Base-by-base conservation (phyloP, 2,888 invertebrate species). In the Drosophila rubida region DNA sequence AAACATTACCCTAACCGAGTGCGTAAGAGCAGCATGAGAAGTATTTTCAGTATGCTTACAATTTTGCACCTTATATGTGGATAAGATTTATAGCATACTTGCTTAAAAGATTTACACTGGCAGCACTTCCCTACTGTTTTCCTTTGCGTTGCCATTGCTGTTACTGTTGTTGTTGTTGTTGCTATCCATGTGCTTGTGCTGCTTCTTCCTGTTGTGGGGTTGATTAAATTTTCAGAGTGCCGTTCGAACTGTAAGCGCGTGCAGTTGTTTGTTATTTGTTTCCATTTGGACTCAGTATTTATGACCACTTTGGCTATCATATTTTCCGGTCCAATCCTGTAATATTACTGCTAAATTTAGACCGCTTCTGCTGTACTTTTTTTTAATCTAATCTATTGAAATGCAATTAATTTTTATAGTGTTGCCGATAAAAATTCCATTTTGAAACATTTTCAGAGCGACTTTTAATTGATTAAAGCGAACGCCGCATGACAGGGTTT, bases 11-110 rank as follows among this genome's bases (percentile, higher is more conserved):
- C 68, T 60, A 69, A 53, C 59, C 80, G 75, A 67, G 65, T 83
- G 74, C 86, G 80, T 80, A 39, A 23, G 50, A 50, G 39, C 23
- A 19, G 41, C 39, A 67, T 71, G 63, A 41, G 72, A 69, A 75
- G 70, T 70, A 83, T 77, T 67, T 77, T 62, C 60, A 66, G 60
- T 68, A 65, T 69, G 63, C 69, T 74, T 55, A 69, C 71, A 83
- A 80, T 85, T 78, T 82, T 70, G 62, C 87, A 87, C 87, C 76
- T 87, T 67, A 66, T 67, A 77, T 62, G 58, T 22, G 59, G 53
- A 45, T 65, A 62, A 44, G 81, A 82, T 82, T 82, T 82, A 82
- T 82, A 27, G 82, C 59, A 48, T 45, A 70, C 61, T 59, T 64
- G 69, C 75, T 69, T 65, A 66, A 64, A 51, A 68, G 84, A 82